A percentile compares a stretch with the other conserved stretches of the same genome.
Evolutionary conservation across 2,113 vertebrate genomes (phyloP).

Genomic region (Apaloderma vittatum): DNA sequence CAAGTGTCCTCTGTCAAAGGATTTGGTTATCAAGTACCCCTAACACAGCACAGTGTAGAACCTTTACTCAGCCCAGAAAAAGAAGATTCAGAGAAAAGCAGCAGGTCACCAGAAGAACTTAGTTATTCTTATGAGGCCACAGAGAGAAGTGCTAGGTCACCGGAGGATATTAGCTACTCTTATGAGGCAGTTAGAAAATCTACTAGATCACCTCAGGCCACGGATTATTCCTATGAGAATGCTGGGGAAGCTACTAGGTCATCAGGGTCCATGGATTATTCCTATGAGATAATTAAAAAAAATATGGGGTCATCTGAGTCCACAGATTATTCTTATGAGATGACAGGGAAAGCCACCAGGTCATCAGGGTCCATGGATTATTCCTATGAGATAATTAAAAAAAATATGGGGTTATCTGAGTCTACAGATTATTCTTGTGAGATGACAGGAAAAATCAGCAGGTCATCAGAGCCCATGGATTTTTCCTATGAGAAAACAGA

Average conservation of each 20-base stretch:
- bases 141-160: slow-evolving; percentile 69
- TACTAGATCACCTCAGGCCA: slow-evolving; percentile 46
- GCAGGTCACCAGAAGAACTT: slow-evolving; percentile 64
- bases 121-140: slow-evolving; percentile 74
- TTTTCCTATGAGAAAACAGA: slow-evolving; percentile 69
- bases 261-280: slow-evolving; percentile 59
- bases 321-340: slow-evolving; percentile 71
- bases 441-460: background rate
- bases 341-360: background rate
- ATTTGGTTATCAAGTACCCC: slow-evolving; percentile 73
- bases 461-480: background rate
- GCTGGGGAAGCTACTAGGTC: slow-evolving; percentile 49
- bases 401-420: slow-evolving; percentile 39
- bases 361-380: slow-evolving; percentile 29
- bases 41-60: slow-evolving; percentile 77
- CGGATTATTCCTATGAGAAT: slow-evolving; percentile 71
- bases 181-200: slow-evolving; percentile 48
- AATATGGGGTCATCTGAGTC: slow-evolving; percentile 26
- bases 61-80: slow-evolving; percentile 66
- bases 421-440: slow-evolving; percentile 71
- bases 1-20: slow-evolving; percentile 68
- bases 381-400: slow-evolving; percentile 59
- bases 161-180: slow-evolving; percentile 67
- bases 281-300: slow-evolving; percentile 62
- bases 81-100: slow-evolving; percentile 71